A percentile compares a stretch with the other conserved stretches of the same genome.
Conservation (phyloP, 2,113 vertebrate species). For the Alligator mississippiensis region DNA sequence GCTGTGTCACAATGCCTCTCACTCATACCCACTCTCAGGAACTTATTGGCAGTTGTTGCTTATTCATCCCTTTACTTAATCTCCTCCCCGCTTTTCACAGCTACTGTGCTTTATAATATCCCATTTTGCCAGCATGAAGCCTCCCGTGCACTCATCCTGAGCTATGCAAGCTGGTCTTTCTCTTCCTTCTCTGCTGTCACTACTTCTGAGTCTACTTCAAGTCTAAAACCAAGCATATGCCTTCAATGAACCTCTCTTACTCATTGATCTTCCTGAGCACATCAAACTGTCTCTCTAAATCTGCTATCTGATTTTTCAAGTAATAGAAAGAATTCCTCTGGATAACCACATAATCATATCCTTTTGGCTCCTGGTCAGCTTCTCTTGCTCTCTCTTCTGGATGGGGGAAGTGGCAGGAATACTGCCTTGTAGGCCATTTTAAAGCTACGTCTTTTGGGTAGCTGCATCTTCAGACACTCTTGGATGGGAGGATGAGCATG, state of each 20-base stretch:
- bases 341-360: slow-evolving; percentile 70
- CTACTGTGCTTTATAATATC: neutral
- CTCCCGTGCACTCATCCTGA: neutral
- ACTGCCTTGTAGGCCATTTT: slow-evolving; percentile 9
- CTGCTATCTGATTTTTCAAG: slow-evolving; percentile 70
- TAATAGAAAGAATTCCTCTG: slow-evolving; percentile 69
- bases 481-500: slow-evolving; percentile 45
- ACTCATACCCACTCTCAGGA: accelerated
- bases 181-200: neutral
- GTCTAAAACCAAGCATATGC: slow-evolving; percentile 56
- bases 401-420: slow-evolving; percentile 10
- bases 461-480: slow-evolving; percentile 29
- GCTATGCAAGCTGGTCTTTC: neutral
- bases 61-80: neutral
- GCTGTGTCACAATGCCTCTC: neutral
- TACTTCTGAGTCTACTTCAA: neutral
- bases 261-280: slow-evolving; percentile 67
- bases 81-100: neutral
- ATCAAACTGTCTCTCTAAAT: slow-evolving; percentile 71
- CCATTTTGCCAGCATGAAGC: neutral
- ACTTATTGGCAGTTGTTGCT: neutral
- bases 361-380: slow-evolving; percentile 64
- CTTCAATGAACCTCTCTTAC: slow-evolving; percentile 51
- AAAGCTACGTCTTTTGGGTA: neutral
- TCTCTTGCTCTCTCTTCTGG: slow-evolving; percentile 42